phyloP scores from a whole-genome alignment of 2,888 invertebrate species.

The Dione juno region DNA sequence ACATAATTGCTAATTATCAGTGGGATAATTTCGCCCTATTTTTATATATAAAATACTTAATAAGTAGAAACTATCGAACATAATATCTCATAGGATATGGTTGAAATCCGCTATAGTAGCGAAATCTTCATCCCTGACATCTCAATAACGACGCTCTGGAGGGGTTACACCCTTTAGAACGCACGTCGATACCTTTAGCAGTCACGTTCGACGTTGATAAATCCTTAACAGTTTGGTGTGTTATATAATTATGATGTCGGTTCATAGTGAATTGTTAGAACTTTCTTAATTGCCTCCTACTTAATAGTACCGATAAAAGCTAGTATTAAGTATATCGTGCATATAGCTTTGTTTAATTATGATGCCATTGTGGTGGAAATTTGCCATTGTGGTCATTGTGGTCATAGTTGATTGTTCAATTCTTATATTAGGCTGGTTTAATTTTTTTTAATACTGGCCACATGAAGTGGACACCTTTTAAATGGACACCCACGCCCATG shows the following conservation, averaged over 20 bases:
- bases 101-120: slow-evolving; percentile 23
- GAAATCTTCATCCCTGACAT: slow-evolving; percentile 27
- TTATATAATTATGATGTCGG: slow-evolving; percentile 7
- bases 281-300: background rate
- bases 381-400: too few species aligned
- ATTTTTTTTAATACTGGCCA: too few species aligned
- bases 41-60: too few species aligned
- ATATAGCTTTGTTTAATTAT: too few species aligned
- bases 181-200: slow-evolving; percentile 23
- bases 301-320: background rate
- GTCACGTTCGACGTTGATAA: slow-evolving; percentile 12
- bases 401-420: too few species aligned
- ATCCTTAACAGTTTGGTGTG: slow-evolving; percentile 6
- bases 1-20: too few species aligned
- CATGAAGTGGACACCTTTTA: too few species aligned
- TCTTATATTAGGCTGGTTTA: too few species aligned
- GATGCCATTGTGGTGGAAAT: too few species aligned
- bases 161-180: slow-evolving; percentile 22
- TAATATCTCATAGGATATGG: slow-evolving; percentile 17
- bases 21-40: too few species aligned
- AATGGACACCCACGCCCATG: too few species aligned
- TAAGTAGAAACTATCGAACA: background rate
- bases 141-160: slow-evolving; percentile 27
- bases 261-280: background rate
- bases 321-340: too few species aligned